Evolutionary conservation across 2,888 invertebrate genomes (phyloP), one percentile per base, ranked within the genome.

Genomic region (Latrodectus hesperus): DNA sequence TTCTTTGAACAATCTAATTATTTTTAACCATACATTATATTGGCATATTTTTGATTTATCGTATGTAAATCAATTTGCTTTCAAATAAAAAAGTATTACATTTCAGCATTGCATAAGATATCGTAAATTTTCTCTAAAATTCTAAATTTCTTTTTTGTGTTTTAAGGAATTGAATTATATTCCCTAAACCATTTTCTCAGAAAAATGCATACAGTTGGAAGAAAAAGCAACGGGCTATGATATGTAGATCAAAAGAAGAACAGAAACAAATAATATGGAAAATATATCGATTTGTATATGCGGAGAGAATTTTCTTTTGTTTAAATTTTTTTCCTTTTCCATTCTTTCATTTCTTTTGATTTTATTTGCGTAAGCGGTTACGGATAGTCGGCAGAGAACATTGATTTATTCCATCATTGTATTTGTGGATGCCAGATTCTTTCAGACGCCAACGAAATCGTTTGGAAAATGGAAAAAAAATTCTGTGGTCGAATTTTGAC

Each of bases 361-460:
- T 70, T 78, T 68, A 68, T 78, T 55, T 52, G 53, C 68, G 55
- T 53, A 78, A 78, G 26, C 79, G 60, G 55, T 74, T 81, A 65
- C 73, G 67, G 73, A 81, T 73, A 81, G 73, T 60, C 51, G 64
- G 55, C 17, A 53, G 52, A 51, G 52, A 65, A 73, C 81, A 81
- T 81, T 81, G 81, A 81, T 81, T 81, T 81, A 81, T 81, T 81
- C 81, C 73, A 49, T 81, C 81, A 81, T 81, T 81, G 81, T 81
- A 73, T 81, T 81, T 81, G 64, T 53, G 65, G 81, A 17, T 81
- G 81, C 81, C 81, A 81, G 81, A 71, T 81, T 81, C 67, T 65
- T 38, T 38, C 73, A 81, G 73, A 81, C 26, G 81, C 73, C 81
- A 73, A 81, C 81, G 73, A 51, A 81, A 81, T 81, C 81, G 81